These are phyloP conservation scores for Neogobius melanostomus DNA, from an alignment of 2,113 vertebrate species.

Conservation along the genomic window DNA sequence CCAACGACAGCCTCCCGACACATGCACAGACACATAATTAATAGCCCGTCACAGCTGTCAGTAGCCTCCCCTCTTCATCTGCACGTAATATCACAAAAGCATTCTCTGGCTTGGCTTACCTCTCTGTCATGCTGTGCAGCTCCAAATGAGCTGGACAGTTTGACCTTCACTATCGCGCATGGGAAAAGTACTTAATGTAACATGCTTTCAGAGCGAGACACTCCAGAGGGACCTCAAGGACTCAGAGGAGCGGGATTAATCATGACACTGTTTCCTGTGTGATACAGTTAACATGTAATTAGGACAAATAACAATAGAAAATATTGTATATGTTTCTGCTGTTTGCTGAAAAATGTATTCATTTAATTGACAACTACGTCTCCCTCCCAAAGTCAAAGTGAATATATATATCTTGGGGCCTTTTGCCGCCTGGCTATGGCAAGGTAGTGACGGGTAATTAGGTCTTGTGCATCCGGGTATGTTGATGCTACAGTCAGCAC, in stretches of 20 bases:
- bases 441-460: neutral
- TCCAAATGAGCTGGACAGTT: slow-evolving; percentile 65
- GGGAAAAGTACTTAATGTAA: slow-evolving; percentile 49
- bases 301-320: neutral
- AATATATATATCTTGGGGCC: neutral
- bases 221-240: slow-evolving; percentile 32
- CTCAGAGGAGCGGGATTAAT: slow-evolving; percentile 29
- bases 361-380: too few relatives aligned
- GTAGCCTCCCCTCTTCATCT: slow-evolving; percentile 55
- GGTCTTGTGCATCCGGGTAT: neutral
- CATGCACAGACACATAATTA: slow-evolving; percentile 60
- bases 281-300: neutral
- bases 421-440: neutral
- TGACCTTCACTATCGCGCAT: slow-evolving; percentile 72
- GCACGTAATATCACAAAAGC: slow-evolving; percentile 69
- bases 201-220: slow-evolving; percentile 47
- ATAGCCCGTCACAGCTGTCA: slow-evolving; percentile 68
- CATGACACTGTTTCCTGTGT: slow-evolving; percentile 8
- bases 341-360: too few relatives aligned
- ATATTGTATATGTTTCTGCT: too few relatives aligned
- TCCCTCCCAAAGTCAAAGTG: too few relatives aligned
- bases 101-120: slow-evolving; percentile 49
- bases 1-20: slow-evolving; percentile 10
- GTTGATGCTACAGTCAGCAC: neutral
- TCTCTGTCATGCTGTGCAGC: slow-evolving; percentile 66